Conservation (phyloP, 2,888 invertebrate genomes). For the Frankliniella fusca region DNA sequence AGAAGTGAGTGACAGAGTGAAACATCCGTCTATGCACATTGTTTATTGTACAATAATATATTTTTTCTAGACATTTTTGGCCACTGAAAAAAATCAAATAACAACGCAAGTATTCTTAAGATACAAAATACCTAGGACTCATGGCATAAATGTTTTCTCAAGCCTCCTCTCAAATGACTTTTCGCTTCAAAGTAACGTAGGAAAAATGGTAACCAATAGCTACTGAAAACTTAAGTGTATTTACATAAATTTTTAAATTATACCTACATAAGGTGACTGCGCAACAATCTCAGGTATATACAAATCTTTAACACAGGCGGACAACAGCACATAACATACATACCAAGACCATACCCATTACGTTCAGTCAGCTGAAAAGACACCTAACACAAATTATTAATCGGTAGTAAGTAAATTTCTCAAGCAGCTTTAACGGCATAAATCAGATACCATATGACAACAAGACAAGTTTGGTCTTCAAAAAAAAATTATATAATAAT, state of each 20-base stretch:
- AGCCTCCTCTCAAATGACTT: neutral
- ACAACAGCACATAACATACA: neutral
- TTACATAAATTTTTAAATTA: conserved; percentile 10
- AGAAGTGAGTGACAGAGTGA: neutral
- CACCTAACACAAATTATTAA: neutral
- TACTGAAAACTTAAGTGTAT: neutral
- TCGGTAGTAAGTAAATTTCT: too few species aligned
- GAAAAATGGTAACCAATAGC: neutral
- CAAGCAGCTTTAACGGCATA: too few species aligned
- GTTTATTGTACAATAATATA: conserved; percentile 24
- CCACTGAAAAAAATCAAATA: conserved; percentile 13
- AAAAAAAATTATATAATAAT: too few species aligned
- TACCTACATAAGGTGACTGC: neutral
- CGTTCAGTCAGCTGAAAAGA: conserved; percentile 4
- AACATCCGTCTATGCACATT: neutral
- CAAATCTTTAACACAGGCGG: neutral
- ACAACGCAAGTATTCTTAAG: neutral
- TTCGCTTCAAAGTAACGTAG: neutral
- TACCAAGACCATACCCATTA: neutral
- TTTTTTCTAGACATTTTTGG: conserved; percentile 21
- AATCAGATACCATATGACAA: too few species aligned
- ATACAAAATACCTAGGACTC: conserved; percentile 18
- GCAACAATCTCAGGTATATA: neutral
- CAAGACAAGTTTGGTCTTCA: too few species aligned
- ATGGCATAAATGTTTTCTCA: neutral